Percentiles rank a stretch among this genome's conserved stretches.
Evolutionary conservation across 2,113 vertebrate genomes (phyloP).

Genomic region (Aptenodytes patagonicus): DNA sequence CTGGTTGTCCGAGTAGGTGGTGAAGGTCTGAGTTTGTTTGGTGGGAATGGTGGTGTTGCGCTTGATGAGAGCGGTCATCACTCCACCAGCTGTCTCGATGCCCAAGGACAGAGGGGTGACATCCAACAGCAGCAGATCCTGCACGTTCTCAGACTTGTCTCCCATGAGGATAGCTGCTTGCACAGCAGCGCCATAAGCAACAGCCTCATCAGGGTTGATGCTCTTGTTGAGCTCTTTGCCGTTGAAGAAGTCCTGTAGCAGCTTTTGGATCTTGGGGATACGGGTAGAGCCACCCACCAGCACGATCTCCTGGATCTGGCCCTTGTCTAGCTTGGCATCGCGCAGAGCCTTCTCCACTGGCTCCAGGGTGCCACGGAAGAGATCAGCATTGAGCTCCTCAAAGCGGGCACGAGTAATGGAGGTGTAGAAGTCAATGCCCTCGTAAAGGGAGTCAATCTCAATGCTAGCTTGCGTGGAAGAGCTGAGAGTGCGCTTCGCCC

Average conservation of each 20-base stretch:
- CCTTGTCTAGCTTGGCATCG: conserved; percentile 83
- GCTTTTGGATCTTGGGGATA: conserved; percentile 84
- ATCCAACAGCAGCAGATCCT: conserved; percentile 81
- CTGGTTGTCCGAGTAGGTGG: conserved; percentile 84
- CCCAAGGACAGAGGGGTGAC: conserved; percentile 82
- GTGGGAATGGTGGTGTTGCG: conserved; percentile 84
- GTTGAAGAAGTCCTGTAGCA: conserved; percentile 84
- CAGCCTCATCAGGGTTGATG: conserved; percentile 84
- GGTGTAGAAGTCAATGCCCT: conserved; percentile 96
- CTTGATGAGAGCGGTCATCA: conserved; percentile 84
- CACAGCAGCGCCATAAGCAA: conserved; percentile 80
- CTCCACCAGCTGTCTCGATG: conserved; percentile 81
- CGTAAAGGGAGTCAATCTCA: conserved; percentile 89
- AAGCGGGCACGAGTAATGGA: conserved; percentile 96
- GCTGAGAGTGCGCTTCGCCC: conserved; percentile 82
- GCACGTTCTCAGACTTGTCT: conserved; percentile 82
- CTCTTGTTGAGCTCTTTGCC: conserved; percentile 85
- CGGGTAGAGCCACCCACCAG: conserved; percentile 84
- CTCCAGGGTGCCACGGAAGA: conserved; percentile 82
- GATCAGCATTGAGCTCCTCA: conserved; percentile 89
- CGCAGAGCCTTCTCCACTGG: conserved; percentile 83
- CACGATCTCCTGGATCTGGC: conserved; percentile 81
- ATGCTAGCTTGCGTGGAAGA: conserved; percentile 83
- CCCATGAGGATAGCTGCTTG: conserved; percentile 84
- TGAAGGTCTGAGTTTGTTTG: conserved; percentile 87